A percentile compares a stretch with the other conserved stretches of the same genome.
Conservation (phyloP, 2,113 vertebrate species). For the Paramormyrops kingsleyae region DNA sequence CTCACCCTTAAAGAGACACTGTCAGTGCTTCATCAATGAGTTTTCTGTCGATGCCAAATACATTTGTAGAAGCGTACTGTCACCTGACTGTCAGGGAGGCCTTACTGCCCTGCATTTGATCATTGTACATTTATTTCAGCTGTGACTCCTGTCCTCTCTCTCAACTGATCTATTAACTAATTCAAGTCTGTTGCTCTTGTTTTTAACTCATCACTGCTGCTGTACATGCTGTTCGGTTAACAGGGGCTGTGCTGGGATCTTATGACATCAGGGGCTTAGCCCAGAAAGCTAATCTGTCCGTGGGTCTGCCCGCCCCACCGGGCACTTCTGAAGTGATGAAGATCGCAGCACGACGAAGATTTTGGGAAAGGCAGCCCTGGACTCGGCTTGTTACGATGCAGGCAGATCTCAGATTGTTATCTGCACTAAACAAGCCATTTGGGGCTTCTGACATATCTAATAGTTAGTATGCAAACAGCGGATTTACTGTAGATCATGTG, state of each 20-base stretch:
- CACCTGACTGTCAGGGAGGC: not conserved
- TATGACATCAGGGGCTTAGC: not conserved
- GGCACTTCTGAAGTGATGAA: too few relatives aligned
- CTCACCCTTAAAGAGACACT: not conserved
- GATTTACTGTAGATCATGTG: not conserved
- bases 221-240: not conserved
- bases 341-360: not conserved
- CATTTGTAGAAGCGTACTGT: not conserved
- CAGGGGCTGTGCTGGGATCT: not conserved
- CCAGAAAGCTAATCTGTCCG: not conserved
- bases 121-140: not conserved
- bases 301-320: not conserved
- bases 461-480: not conserved
- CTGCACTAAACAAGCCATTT: not conserved
- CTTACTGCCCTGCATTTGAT: not conserved
- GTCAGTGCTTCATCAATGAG: not conserved
- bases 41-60: not conserved
- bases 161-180: not conserved
- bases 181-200: not conserved
- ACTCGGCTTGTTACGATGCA: not conserved
- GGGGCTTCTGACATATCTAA: not conserved
- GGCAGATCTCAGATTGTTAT: not conserved
- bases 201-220: not conserved
- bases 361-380: not conserved
- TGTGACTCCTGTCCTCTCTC: not conserved